phyloP scores from a whole-genome alignment of 2,888 invertebrate genomes.

The Schrankia costaestrigalis region DNA sequence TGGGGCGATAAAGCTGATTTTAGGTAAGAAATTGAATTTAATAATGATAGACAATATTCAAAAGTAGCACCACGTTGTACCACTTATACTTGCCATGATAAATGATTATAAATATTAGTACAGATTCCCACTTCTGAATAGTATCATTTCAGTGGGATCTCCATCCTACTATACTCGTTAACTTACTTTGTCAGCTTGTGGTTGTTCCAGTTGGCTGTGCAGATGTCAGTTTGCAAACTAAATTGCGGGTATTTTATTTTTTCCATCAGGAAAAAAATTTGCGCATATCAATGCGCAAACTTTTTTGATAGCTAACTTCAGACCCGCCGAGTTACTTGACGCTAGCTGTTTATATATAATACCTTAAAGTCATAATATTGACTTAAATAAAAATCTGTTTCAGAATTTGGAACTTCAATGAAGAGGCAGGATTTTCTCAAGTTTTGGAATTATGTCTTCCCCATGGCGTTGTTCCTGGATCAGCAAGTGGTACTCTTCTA shows the following conservation, averaged over 20 bases:
- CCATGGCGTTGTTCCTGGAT: conserved; percentile 83
- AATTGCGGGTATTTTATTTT: too few species aligned
- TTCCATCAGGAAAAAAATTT: too few species aligned
- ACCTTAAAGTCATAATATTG: not conserved
- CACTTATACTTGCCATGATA: not conserved
- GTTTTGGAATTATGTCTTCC: conserved; percentile 84
- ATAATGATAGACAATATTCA: not conserved
- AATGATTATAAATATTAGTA: too few species aligned
- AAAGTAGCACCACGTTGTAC: not conserved
- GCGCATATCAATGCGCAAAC: too few species aligned
- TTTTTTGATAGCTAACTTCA: too few species aligned
- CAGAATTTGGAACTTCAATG: conserved; percentile 86
- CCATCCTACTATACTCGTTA: too few species aligned
- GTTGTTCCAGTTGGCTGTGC: too few species aligned
- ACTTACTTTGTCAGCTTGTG: too few species aligned
- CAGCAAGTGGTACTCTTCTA: conserved; percentile 81
- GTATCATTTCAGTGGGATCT: too few species aligned
- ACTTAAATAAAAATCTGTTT: conserved; percentile 25
- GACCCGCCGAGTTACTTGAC: too few species aligned
- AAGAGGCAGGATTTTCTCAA: conserved; percentile 85
- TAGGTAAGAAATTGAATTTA: conserved; percentile 58
- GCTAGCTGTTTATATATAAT: not conserved
- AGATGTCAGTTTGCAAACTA: too few species aligned
- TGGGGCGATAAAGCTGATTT: conserved; percentile 84
- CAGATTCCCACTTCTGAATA: too few species aligned